phyloP scores from a whole-genome alignment of 1,140 invertebrate species.

The Hesperophylax magnus region DNA sequence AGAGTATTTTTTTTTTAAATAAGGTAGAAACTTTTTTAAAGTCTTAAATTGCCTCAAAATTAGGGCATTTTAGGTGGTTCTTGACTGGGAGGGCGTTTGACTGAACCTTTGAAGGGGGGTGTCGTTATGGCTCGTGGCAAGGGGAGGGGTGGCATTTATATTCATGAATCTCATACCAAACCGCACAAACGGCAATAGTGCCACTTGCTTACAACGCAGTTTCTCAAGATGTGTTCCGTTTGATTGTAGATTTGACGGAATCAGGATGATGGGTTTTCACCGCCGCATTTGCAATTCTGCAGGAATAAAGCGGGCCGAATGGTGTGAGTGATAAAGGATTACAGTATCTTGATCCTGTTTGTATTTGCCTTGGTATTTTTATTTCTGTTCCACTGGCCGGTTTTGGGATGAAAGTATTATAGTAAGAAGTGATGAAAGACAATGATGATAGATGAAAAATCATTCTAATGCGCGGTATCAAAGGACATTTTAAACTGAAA shows the following conservation, averaged over 20 bases:
- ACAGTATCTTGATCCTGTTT: no score
- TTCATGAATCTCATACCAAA: conserved; percentile 53
- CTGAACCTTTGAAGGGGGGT: background rate
- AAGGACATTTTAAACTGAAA: no score
- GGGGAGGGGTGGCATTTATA: conserved; percentile 47
- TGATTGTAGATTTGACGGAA: background rate
- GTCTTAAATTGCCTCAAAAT: conserved; percentile 25
- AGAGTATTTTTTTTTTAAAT: no score
- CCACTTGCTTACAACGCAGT: conserved; percentile 20
- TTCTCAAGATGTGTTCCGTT: conserved; percentile 17
- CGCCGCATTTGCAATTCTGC: background rate
- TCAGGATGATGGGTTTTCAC: background rate
- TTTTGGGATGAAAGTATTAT: no score
- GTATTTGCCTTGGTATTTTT: no score
- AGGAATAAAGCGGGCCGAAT: background rate
- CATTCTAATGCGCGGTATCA: no score
- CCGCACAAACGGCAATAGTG: background rate
- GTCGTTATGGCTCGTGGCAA: conserved; percentile 13
- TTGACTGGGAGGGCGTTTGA: background rate
- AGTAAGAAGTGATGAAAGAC: no score
- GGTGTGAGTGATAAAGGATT: no score
- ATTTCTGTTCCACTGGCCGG: no score
- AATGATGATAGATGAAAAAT: no score
- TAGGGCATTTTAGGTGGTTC: background rate
- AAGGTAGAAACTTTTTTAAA: background rate